phyloP scores from a whole-genome alignment of 2,888 invertebrate species.

The Plagiodera versicolora region DNA sequence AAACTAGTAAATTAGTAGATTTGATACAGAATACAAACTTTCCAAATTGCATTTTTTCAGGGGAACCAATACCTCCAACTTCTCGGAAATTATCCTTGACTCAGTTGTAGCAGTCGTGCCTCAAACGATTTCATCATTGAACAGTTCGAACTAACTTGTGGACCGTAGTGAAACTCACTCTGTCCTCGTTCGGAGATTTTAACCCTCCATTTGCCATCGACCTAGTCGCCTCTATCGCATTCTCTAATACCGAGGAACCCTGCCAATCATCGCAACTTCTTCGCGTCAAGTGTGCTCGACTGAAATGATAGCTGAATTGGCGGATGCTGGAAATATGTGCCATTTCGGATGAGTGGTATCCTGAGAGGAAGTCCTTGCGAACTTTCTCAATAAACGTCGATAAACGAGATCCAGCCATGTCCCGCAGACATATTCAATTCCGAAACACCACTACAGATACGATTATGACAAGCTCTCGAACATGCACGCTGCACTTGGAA shows the following conservation, averaged over 20 bases:
- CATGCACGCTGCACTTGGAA: background rate
- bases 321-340: constrained; percentile 25
- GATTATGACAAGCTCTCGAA: background rate
- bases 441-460: background rate
- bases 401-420: background rate
- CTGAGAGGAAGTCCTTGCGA: background rate
- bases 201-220: background rate
- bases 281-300: constrained; percentile 9
- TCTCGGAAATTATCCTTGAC: no score
- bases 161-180: no score
- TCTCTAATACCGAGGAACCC: background rate
- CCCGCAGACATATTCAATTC: background rate
- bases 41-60: no score
- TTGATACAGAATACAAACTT: no score
- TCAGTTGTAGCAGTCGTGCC: no score
- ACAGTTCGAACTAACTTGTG: no score
- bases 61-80: no score
- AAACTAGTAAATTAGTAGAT: no score
- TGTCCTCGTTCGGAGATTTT: no score
- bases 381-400: background rate
- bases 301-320: constrained; percentile 26
- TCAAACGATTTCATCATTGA: no score
- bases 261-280: background rate
- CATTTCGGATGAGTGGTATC: constrained; percentile 18
- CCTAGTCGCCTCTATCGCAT: background rate